phyloP scores from a whole-genome alignment of 2,888 invertebrate genomes.

The Opisthograptis luteolata region DNA sequence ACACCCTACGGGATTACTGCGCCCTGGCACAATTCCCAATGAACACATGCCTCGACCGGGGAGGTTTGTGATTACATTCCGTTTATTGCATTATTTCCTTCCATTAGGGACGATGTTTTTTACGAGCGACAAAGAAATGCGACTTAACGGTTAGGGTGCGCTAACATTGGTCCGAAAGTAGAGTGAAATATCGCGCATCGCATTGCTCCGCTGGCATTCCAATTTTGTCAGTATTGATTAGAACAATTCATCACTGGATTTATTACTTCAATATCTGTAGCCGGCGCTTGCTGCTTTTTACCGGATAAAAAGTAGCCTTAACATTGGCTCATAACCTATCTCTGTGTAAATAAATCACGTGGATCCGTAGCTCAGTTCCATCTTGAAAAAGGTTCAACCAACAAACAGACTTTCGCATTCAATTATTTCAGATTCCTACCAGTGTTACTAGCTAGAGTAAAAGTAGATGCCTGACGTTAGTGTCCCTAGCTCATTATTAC shows the following conservation, averaged over 20 bases:
- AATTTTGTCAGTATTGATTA: constrained; percentile 8
- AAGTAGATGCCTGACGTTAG: no score
- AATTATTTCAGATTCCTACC: no score
- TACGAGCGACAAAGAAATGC: constrained; percentile 19
- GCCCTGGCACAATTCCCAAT: constrained; percentile 27
- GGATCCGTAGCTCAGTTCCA: no score
- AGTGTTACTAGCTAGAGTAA: background rate
- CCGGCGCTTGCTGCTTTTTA: constrained; percentile 7
- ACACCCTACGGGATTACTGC: constrained; percentile 57
- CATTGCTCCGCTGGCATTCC: constrained; percentile 7
- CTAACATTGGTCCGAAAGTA: constrained; percentile 16
- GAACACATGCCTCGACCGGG: constrained; percentile 44
- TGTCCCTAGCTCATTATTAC: background rate
- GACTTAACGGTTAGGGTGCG: constrained; percentile 33
- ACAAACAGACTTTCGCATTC: no score
- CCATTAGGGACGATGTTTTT: constrained; percentile 50
- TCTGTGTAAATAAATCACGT: no score
- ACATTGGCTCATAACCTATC: no score
- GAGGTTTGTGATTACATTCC: constrained; percentile 63
- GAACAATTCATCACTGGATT: constrained; percentile 16
- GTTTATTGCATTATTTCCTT: constrained; percentile 67
- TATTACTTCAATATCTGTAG: constrained; percentile 14
- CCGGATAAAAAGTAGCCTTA: no score
- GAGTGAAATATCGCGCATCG: constrained; percentile 12
- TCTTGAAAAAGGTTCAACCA: no score